phyloP scores from a whole-genome alignment of 2,888 invertebrate species.

The Himalopsyche kuldschensis region DNA sequence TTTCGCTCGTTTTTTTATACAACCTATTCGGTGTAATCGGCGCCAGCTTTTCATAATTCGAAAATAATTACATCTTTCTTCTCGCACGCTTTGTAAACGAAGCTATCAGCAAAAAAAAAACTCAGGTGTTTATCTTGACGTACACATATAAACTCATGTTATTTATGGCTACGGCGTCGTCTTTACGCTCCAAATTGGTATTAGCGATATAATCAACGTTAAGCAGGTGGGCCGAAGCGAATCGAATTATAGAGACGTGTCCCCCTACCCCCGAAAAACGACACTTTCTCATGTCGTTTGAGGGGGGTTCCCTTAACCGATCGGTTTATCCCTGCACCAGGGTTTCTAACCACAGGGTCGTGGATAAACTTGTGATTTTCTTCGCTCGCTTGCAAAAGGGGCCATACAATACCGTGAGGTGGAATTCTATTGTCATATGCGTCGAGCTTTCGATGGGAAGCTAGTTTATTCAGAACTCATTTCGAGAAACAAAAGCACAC shows the following conservation, averaged over 20 bases:
- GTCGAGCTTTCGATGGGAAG: not conserved
- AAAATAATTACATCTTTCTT: not conserved
- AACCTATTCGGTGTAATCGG: no score
- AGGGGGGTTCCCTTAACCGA: not conserved
- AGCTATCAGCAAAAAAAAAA: not conserved
- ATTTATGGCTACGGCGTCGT: not conserved
- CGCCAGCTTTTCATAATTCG: no score
- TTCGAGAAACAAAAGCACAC: not conserved
- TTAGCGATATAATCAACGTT: not conserved
- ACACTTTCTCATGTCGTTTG: not conserved
- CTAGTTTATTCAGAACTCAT: not conserved
- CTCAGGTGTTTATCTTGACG: not conserved
- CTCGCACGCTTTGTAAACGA: not conserved
- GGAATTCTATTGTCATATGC: not conserved
- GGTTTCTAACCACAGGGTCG: not conserved
- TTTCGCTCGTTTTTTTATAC: no score
- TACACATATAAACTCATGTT: not conserved
- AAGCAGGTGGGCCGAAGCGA: not conserved
- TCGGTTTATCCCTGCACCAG: not conserved
- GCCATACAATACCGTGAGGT: not conserved
- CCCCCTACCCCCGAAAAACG: not conserved
- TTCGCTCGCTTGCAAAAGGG: not conserved
- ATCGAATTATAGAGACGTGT: not conserved
- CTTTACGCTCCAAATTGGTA: not conserved
- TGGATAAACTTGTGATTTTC: not conserved